Evolutionary conservation across 1,140 invertebrate genomes (phyloP), one percentile per base, ranked within the genome.

Genomic region (Drosophila melanica): DNA sequence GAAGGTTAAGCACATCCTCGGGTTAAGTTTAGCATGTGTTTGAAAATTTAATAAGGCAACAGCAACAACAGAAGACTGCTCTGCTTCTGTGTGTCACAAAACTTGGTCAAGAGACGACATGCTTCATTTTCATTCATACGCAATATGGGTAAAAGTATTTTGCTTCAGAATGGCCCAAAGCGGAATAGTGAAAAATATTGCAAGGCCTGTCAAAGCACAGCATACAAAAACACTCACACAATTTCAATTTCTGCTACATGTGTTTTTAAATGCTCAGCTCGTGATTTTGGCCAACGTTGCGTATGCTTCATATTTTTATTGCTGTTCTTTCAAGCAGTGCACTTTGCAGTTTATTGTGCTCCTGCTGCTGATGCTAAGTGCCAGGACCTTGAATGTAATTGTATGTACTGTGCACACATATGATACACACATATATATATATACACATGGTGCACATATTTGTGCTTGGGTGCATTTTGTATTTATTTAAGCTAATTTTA

Each of bases 21-120:
- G 84, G 82, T 79, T 87, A 87, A 87, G 84, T 89, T 87, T 87
- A 87, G 79, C 82, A 87, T 86, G 81, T 86, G 82, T 86, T 87
- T 86, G 81, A 86, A 86, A 86, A 86, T 87, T 82, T 87, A 86
- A 86, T 86, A 86, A 87, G 82, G 67, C 81, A 76, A 23, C 59
- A 79, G 48, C 45, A 41, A 37, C 14, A 50, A 41, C 30, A 48
- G 64, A 7, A 23, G 44, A 12, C 39, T 41, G 10, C 39, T 41
- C 14, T 30, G 12, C 47, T 20, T 33, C 33, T 50, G 16, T 57
- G 37, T 58, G 37, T 18, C 16, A 48, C 33, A 39, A 66, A 67
- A 60, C 42, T 73, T 73, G 63, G 51, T 47, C 68, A 66, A 54
- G 53, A 42, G 60, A 50, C 53, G 60, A 50, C 53, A 14, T 37